phyloP scores from a whole-genome alignment of 1,140 invertebrate species.

The Cataglyphis hispanica region DNA sequence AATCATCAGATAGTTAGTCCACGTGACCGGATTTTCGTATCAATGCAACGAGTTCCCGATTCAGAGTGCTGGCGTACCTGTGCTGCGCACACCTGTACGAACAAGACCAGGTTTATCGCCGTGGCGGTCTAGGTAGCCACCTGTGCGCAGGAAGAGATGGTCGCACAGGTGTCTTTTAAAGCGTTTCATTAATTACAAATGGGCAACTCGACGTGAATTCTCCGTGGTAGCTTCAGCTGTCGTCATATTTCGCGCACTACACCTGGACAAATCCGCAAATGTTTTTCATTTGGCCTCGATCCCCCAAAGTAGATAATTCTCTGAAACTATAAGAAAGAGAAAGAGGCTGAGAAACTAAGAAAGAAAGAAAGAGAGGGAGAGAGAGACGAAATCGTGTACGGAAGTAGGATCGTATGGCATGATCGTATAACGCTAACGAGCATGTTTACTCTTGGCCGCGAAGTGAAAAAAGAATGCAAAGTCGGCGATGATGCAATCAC shows the following conservation, averaged over 20 bases:
- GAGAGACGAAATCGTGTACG: conserved; percentile 5
- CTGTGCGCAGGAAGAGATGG: conserved; percentile 79
- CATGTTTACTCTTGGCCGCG: conserved; percentile 13
- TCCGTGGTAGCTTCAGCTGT: conserved; percentile 26
- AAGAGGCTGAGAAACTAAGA: no score
- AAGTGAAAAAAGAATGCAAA: conserved; percentile 22
- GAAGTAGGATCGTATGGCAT: conserved; percentile 26
- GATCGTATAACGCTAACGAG: conserved; percentile 6
- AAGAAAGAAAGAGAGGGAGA: no score
- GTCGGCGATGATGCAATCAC: conserved; percentile 31
- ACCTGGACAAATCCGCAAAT: conserved; percentile 63
- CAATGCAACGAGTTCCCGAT: conserved; percentile 68
- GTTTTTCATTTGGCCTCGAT: conserved; percentile 71
- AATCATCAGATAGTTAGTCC: conserved; percentile 13
- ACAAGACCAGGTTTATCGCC: conserved; percentile 72
- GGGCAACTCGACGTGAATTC: conserved; percentile 73
- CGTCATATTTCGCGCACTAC: conserved; percentile 47
- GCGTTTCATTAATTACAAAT: conserved; percentile 84
- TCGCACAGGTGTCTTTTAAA: conserved; percentile 84
- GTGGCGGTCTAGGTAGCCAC: conserved; percentile 75
- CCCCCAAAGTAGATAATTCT: conserved; percentile 60
- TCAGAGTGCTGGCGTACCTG: conserved; percentile 71
- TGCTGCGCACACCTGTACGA: conserved; percentile 72
- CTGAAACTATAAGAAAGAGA: neutral
- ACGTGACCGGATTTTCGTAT: conserved; percentile 65